Evolutionary conservation across 2,113 vertebrate species (phyloP).

Genomic region (Bufo gargarizans): DNA sequence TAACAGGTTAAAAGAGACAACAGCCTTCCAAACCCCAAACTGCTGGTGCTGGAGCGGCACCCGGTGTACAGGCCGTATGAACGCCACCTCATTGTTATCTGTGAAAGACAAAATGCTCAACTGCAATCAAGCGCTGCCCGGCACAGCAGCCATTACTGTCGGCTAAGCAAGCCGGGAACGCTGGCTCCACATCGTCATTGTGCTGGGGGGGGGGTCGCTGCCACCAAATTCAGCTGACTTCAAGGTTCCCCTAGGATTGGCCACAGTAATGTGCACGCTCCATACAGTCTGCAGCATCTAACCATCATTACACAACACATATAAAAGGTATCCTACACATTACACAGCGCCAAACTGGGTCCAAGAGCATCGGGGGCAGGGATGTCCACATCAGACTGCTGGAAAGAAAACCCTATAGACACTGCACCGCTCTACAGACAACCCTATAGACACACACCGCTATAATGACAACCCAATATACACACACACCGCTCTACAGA

Average conservation of each 20-base stretch:
- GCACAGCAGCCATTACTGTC: conserved; percentile 68
- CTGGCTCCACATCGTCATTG: conserved; percentile 56
- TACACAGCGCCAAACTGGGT: not conserved
- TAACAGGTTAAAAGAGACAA: conserved; percentile 66
- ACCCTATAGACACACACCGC: no score
- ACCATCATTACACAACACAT: not conserved
- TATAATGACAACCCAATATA: no score
- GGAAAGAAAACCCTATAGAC: no score
- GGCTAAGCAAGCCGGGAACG: conserved; percentile 70
- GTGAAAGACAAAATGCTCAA: conserved; percentile 75
- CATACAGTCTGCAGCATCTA: not conserved
- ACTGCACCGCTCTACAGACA: no score
- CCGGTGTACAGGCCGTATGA: conserved; percentile 78
- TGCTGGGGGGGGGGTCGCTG: conserved; percentile 41
- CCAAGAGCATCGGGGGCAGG: no score
- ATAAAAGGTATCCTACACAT: not conserved
- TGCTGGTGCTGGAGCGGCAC: conserved; percentile 69
- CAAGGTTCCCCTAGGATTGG: not conserved
- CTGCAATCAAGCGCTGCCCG: conserved; percentile 74
- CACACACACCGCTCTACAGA: no score
- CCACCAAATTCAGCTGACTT: conserved; percentile 30
- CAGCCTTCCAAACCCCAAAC: conserved; percentile 71
- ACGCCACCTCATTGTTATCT: conserved; percentile 80
- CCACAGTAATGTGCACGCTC: not conserved
- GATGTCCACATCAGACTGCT: no score